phyloP scores from a whole-genome alignment of 2,113 vertebrate genomes.

The Oreotrochilus melanogaster region DNA sequence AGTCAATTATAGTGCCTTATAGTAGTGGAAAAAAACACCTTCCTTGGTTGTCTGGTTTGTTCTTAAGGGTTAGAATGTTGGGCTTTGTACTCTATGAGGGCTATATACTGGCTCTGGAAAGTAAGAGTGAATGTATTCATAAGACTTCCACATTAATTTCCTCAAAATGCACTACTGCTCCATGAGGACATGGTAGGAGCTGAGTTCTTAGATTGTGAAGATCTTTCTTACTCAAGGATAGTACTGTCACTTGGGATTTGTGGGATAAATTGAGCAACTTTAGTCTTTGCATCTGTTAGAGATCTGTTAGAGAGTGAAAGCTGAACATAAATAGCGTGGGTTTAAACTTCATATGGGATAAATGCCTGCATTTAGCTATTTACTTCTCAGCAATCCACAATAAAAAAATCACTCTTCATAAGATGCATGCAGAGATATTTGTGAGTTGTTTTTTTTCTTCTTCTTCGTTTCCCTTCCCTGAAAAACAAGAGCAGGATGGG shows the following conservation, averaged over 20 bases:
- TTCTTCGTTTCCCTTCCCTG: background rate
- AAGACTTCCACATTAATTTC: background rate
- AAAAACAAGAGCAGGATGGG: background rate
- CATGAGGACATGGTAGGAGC: background rate
- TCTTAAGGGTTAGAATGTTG: background rate
- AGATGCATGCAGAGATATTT: background rate
- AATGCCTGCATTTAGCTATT: background rate
- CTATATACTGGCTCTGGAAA: background rate
- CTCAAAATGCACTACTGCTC: background rate
- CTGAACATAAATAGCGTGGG: background rate
- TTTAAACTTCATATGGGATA: background rate
- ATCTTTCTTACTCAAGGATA: background rate
- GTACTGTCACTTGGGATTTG: background rate
- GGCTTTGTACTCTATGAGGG: background rate
- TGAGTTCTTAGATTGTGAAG: background rate
- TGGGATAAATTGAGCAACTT: background rate
- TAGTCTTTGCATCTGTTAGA: background rate
- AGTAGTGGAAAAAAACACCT: background rate
- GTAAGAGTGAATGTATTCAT: background rate
- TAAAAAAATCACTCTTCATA: background rate
- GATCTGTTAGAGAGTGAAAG: background rate
- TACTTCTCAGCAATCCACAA: background rate
- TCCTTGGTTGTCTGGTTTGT: background rate
- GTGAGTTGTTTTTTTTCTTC: too few species aligned
- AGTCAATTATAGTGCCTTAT: background rate